Evolutionary conservation across 2,888 invertebrate species (phyloP).

Genomic region (Drosophila lacicola): DNA sequence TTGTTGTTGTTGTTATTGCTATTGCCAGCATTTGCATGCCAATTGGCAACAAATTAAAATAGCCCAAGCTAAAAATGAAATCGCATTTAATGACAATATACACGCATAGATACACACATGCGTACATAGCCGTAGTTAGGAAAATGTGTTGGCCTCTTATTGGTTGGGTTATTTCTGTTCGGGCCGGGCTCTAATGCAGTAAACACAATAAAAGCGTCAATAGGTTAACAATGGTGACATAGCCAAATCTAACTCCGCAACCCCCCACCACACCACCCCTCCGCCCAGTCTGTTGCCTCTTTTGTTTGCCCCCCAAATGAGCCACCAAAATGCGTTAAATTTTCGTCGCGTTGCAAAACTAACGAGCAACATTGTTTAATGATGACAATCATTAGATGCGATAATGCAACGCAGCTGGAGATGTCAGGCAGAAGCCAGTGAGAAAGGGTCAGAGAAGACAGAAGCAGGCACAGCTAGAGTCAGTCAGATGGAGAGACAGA

Average conservation of each 20-base stretch:
- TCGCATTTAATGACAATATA: conserved; percentile 52
- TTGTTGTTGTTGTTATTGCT: conserved; percentile 1
- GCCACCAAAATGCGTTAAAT: conserved; percentile 44
- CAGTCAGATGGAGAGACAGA: not conserved
- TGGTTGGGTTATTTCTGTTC: not conserved
- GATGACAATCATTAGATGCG: conserved; percentile 81
- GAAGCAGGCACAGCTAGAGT: not conserved
- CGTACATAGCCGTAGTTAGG: not conserved
- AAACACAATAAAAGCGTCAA: conserved; percentile 32
- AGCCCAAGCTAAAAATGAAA: conserved; percentile 55
- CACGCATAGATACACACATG: conserved; percentile 1
- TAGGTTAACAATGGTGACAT: conserved; percentile 30
- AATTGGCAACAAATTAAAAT: conserved; percentile 57
- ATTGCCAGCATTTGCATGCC: conserved; percentile 47
- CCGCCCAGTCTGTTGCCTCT: not conserved
- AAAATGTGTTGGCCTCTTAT: conserved; percentile 16
- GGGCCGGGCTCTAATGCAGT: conserved; percentile 25
- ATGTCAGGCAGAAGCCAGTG: conserved; percentile 1
- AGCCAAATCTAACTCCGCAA: not conserved
- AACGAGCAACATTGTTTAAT: conserved; percentile 80
- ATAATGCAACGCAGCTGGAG: conserved; percentile 71
- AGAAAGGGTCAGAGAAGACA: not conserved
- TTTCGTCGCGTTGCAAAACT: conserved; percentile 57
- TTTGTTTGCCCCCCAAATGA: conserved; percentile 44
- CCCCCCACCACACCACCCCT: not conserved